These are phyloP conservation scores for Temnothorax curvispinosus DNA, from an alignment of 1,140 invertebrate genomes.

Conservation along the genomic window DNA sequence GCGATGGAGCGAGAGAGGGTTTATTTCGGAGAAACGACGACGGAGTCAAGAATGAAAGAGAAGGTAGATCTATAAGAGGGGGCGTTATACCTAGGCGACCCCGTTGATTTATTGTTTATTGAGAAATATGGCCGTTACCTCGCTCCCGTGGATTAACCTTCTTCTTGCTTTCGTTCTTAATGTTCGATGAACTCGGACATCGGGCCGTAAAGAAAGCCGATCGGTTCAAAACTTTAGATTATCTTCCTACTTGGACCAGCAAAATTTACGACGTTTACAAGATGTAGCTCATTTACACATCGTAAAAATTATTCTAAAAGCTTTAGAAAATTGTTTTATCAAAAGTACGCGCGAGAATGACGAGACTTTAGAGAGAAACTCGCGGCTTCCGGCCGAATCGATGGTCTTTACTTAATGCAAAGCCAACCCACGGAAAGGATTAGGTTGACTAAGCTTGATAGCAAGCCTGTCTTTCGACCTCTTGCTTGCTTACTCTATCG, in stretches of 20 bases:
- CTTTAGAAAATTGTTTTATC: neutral
- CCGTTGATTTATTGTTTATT: constrained; percentile 84
- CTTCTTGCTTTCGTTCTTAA: constrained; percentile 58
- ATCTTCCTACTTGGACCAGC: neutral
- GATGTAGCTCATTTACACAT: neutral
- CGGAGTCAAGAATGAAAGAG: constrained; percentile 56
- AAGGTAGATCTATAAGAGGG: constrained; percentile 75
- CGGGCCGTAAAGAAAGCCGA: neutral
- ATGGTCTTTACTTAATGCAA: constrained; percentile 75
- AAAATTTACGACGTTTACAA: neutral
- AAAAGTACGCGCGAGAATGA: neutral
- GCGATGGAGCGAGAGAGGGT: constrained; percentile 50
- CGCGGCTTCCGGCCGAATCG: constrained; percentile 63
- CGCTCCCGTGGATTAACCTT: constrained; percentile 78
- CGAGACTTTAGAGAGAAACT: constrained; percentile 36
- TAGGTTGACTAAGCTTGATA: constrained; percentile 77
- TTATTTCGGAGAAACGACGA: constrained; percentile 47
- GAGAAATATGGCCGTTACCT: constrained; percentile 82
- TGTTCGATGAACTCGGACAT: constrained; percentile 37
- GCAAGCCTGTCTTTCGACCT: constrained; percentile 55
- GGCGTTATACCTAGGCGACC: constrained; percentile 76
- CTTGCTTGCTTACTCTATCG: constrained; percentile 63
- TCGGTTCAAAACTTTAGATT: neutral
- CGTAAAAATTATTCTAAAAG: neutral
- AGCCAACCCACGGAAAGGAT: constrained; percentile 79